Percentiles rank a stretch among this genome's conserved stretches.
Conservation (phyloP, 2,888 invertebrate genomes). For the Tenthredo scrophulariae region DNA sequence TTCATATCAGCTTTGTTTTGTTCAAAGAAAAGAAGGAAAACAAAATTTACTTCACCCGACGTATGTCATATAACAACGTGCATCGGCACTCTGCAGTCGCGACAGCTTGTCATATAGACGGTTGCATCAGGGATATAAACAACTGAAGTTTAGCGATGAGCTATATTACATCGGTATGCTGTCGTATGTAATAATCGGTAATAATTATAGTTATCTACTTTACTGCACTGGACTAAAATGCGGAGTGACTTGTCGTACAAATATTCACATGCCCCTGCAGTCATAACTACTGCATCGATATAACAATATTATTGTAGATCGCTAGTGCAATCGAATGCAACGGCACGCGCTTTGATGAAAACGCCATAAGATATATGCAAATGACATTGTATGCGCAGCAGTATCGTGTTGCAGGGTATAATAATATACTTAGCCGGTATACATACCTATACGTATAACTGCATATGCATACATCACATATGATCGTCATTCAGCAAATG, state of each 20-base stretch:
- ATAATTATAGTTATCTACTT: not conserved
- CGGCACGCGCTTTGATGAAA: not conserved
- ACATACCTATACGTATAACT: not conserved
- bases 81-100: not conserved
- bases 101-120: not conserved
- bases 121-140: not conserved
- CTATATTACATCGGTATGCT: not conserved
- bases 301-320: not conserved
- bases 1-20: too few relatives aligned
- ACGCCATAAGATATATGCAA: constrained; percentile 15
- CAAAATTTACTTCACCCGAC: too few relatives aligned
- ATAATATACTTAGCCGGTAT: constrained; percentile 31
- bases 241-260: not conserved
- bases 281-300: constrained; percentile 12
- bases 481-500: constrained; percentile 56
- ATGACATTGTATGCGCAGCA: constrained; percentile 2
- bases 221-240: not conserved
- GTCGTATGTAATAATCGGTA: not conserved
- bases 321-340: not conserved
- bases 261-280: not conserved
- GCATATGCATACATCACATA: not conserved
- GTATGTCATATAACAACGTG: too few relatives aligned
- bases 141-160: not conserved
- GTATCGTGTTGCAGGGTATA: not conserved
- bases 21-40: too few relatives aligned